Evolutionary conservation across 2,888 invertebrate genomes (phyloP), one percentile per base, ranked within the genome.

Genomic region (Bibio marci): DNA sequence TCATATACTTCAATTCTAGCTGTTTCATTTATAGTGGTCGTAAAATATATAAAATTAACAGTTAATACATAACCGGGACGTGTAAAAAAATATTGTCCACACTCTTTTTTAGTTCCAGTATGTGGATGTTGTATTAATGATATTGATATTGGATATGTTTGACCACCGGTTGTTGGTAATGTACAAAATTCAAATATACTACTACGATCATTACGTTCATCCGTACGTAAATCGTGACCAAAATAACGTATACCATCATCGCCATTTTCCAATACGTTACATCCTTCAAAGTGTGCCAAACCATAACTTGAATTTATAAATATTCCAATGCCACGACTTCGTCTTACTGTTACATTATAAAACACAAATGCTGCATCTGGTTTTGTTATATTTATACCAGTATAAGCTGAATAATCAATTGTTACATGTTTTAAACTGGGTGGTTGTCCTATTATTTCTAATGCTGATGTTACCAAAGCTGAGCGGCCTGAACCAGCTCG

Each of bases 201-300:
- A 38, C 74, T 73, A 41, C 80, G 69, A 58, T 85, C 81, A 35
- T 75, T 68, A 48, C 74, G 71, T 52, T 80, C 78, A 46, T 82
- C 78, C 4, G 80, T 75, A 45, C 77, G 69, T 53, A 79, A 71
- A 60, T 88, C 85, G 50, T 83, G 80, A 39, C 80, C 79, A 13
- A 86, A 73, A 57, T 83, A 91, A 57, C 83, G 79, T 38, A 95
- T 65, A 19, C 94, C 94, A 58, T 94, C 92, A 1, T 80, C 91
- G 5, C 81, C 86, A 58, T 94, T 95, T 48, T 82, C 80, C 45
- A 73, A 72, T 12, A 94, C 69, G 34, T 71, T 65, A 50, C 87
- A 83, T 47, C 78, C 77, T 46, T 82, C 79, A 38, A 94, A 67
- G 48, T 76, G 73, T 8, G 81, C 71, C 53, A 80, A 69, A 2